Evolutionary conservation across 2,797 vertebrate genomes (phyloP).

Genomic region (Hipposideros larvatus): DNA sequence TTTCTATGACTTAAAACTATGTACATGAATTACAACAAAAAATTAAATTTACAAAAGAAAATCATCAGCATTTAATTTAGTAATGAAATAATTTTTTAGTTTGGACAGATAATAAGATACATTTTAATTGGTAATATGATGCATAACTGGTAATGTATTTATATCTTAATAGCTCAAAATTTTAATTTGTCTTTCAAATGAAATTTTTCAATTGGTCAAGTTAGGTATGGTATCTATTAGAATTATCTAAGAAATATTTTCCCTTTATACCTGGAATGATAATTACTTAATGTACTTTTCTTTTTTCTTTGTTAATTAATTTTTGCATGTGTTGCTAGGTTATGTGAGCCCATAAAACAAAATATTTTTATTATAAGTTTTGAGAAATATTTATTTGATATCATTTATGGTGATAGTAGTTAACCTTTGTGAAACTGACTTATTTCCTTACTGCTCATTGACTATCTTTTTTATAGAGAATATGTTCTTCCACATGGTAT

Average conservation of each 20-base stretch:
- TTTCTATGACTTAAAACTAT: constrained; percentile 34
- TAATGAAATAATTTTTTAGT: neutral
- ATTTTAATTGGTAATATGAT: neutral
- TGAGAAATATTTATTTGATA: constrained; percentile 33
- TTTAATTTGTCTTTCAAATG: constrained; percentile 53
- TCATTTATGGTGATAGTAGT: neutral
- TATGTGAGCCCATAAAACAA: constrained; percentile 26
- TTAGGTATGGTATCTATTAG: constrained; percentile 13
- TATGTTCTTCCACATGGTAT: neutral
- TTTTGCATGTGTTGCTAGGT: neutral
- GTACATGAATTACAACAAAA: neutral
- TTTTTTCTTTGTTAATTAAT: constrained; percentile 44
- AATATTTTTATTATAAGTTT: constrained; percentile 21
- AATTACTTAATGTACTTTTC: constrained; percentile 19
- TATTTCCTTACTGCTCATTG: constrained; percentile 14
- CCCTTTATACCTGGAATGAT: constrained; percentile 28
- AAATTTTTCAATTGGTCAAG: neutral
- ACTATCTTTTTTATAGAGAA: neutral
- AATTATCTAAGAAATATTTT: neutral
- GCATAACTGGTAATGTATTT: neutral
- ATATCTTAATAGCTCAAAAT: neutral
- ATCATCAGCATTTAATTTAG: constrained; percentile 36
- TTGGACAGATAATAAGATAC: neutral
- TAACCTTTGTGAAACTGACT: neutral
- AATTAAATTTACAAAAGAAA: constrained; percentile 48